These are phyloP conservation scores for Myrmophylax atrothorax DNA, from an alignment of 2,113 vertebrate species.

Conservation along the genomic window DNA sequence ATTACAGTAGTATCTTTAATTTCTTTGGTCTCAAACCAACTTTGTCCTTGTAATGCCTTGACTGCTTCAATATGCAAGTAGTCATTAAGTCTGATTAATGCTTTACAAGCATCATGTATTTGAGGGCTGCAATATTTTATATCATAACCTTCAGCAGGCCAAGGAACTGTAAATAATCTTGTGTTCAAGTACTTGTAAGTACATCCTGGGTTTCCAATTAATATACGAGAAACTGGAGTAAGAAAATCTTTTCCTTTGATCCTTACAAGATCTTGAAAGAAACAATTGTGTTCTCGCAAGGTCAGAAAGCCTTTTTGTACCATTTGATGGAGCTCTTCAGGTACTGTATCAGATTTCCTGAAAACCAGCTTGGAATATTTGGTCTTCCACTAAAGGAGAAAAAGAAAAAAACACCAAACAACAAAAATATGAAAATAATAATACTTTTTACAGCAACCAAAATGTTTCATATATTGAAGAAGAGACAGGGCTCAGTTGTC, in stretches of 20 bases:
- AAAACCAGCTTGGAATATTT: constrained; percentile 89
- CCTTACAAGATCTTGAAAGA: constrained; percentile 90
- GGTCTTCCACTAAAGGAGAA: constrained; percentile 84
- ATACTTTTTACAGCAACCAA: background rate
- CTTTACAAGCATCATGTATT: constrained; percentile 85
- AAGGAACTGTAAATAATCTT: constrained; percentile 93
- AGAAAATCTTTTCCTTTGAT: constrained; percentile 90
- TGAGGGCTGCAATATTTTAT: constrained; percentile 81
- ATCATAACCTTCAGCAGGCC: constrained; percentile 79
- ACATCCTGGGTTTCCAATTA: constrained; percentile 89
- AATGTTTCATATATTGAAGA: background rate
- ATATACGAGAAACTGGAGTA: constrained; percentile 88
- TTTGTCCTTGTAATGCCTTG: constrained; percentile 64
- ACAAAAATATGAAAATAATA: background rate
- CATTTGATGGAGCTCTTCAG: constrained; percentile 80
- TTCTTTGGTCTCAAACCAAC: constrained; percentile 39
- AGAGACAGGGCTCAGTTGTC: background rate
- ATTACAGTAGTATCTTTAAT: constrained; percentile 4
- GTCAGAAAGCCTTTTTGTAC: constrained; percentile 85
- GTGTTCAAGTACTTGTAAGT: constrained; percentile 97
- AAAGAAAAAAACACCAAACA: background rate
- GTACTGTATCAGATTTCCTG: constrained; percentile 79
- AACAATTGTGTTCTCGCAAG: constrained; percentile 80
- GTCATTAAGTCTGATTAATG: constrained; percentile 89
- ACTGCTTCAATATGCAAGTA: constrained; percentile 82